These are phyloP conservation scores for Acanthisitta chloris DNA, from an alignment of 2,113 vertebrate species.

Conservation along the genomic window DNA sequence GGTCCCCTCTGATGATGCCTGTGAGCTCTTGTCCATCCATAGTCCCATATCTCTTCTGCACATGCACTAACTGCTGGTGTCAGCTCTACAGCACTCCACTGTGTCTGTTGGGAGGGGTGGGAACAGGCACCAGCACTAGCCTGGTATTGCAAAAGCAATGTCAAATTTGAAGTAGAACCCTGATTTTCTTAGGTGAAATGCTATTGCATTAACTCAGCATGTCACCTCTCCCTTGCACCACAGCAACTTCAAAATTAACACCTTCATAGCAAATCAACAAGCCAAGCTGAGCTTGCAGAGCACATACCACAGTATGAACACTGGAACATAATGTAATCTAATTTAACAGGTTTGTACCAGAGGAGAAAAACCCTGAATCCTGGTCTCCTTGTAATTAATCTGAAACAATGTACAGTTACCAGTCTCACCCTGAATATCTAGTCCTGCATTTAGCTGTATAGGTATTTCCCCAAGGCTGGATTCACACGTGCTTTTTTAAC, in stretches of 20 bases:
- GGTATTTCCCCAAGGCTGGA: not conserved
- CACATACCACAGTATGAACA: not conserved
- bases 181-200: not conserved
- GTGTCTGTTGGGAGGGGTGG: not conserved
- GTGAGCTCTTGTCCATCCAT: fast-evolving
- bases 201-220: not conserved
- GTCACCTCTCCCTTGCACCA: not conserved
- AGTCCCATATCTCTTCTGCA: not conserved
- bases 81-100: not conserved
- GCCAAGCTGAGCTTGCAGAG: not conserved
- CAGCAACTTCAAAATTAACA: not conserved
- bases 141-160: not conserved
- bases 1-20: fast-evolving
- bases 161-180: not conserved
- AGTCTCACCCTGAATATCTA: not conserved
- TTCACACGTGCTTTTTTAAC: not conserved
- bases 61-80: not conserved
- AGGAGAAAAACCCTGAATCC: not conserved
- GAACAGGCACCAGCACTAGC: not conserved
- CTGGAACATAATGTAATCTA: not conserved
- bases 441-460: not conserved
- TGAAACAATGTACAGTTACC: not conserved
- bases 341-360: not conserved
- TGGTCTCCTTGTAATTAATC: not conserved
- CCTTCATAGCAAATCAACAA: not conserved